A percentile compares a stretch with the other conserved stretches of the same genome.
phyloP scores from a whole-genome alignment of 1,140 invertebrate genomes.

The Meloidogyne exigua region DNA sequence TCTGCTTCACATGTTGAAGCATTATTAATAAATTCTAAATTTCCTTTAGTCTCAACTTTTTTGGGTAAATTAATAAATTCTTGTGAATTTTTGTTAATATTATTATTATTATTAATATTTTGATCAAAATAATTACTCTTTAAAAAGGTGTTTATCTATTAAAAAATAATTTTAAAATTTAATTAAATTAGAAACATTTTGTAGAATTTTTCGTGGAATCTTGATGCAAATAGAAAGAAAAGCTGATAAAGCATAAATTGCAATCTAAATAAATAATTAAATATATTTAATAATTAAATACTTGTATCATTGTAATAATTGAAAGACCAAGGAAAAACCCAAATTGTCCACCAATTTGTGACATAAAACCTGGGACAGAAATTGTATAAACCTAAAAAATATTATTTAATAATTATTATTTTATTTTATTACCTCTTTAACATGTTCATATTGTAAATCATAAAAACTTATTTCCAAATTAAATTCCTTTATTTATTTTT shows the following conservation, averaged over 20 bases:
- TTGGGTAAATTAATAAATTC: background rate
- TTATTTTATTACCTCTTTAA: slow-evolving; percentile 47
- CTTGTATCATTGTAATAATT: slow-evolving; percentile 62
- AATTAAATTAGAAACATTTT: background rate
- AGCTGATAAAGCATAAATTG: slow-evolving; percentile 4
- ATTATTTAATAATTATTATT: background rate
- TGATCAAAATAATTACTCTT: background rate
- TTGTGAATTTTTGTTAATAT: no score
- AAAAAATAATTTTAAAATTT: background rate
- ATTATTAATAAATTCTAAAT: background rate
- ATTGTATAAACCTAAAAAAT: slow-evolving; percentile 37
- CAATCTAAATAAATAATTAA: slow-evolving; percentile 12
- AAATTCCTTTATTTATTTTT: background rate
- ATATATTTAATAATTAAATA: slow-evolving; percentile 16
- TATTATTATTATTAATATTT: background rate
- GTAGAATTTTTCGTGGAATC: background rate
- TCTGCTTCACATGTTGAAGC: background rate
- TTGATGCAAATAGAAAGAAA: background rate
- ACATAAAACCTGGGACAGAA: slow-evolving; percentile 58
- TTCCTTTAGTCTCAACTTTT: background rate
- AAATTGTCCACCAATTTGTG: slow-evolving; percentile 59
- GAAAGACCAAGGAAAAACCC: slow-evolving; percentile 60
- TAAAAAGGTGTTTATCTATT: background rate
- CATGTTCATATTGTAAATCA: slow-evolving; percentile 52
- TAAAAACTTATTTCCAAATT: slow-evolving; percentile 29